These are phyloP conservation scores for Brachionus angularis DNA, from an alignment of 1,140 invertebrate species.

Conservation along the genomic window DNA sequence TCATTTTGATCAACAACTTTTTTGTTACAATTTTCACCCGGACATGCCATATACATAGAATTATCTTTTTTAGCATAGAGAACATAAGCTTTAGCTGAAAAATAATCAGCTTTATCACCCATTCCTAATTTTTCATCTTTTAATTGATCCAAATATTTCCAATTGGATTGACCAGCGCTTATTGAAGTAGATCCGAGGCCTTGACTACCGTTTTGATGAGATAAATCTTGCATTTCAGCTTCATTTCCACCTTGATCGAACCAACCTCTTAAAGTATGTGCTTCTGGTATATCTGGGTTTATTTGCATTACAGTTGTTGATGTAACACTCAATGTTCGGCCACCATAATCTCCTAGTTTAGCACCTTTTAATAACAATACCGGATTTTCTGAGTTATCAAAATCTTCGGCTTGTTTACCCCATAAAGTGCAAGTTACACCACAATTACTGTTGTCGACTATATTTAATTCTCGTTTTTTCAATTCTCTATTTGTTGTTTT, in stretches of 20 bases:
- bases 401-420: conserved; percentile 69
- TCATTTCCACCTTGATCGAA: conserved; percentile 70
- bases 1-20: conserved; percentile 82
- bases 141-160: conserved; percentile 70
- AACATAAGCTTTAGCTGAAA: conserved; percentile 67
- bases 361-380: conserved; percentile 77
- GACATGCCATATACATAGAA: conserved; percentile 73
- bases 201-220: conserved; percentile 37
- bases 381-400: conserved; percentile 69
- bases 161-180: conserved; percentile 52
- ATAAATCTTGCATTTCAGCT: conserved; percentile 47
- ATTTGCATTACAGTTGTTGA: conserved; percentile 61
- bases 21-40: conserved; percentile 79
- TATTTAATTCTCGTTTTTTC: conserved; percentile 77
- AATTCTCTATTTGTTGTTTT: conserved; percentile 74
- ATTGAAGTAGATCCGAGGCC: conserved; percentile 42
- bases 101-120: conserved; percentile 73
- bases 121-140: conserved; percentile 61
- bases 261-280: conserved; percentile 80
- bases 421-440: conserved; percentile 67
- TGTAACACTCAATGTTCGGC: conserved; percentile 54
- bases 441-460: conserved; percentile 78
- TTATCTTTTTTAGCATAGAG: conserved; percentile 72
- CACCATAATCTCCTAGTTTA: conserved; percentile 67
- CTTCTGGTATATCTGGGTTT: conserved; percentile 83